These are phyloP conservation scores for Falco novaeseelandiae DNA, from an alignment of 2,797 vertebrate species.

Conservation along the genomic window DNA sequence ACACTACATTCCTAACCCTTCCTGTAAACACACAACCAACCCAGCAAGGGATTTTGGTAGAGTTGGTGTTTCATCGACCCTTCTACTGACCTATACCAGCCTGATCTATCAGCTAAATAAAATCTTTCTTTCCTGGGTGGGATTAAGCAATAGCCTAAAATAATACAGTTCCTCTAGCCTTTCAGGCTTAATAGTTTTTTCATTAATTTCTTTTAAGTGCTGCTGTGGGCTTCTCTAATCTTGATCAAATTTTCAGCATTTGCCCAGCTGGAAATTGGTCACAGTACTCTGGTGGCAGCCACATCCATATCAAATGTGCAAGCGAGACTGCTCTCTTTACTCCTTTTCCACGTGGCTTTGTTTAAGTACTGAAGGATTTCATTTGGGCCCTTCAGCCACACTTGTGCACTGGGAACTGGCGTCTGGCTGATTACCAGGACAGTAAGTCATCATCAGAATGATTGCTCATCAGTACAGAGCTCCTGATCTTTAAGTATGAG, in stretches of 20 bases:
- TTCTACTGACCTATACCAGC: neutral
- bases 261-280: neutral
- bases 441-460: neutral
- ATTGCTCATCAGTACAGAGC: neutral
- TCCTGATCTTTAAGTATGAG: neutral
- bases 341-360: neutral
- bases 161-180: neutral
- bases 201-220: neutral
- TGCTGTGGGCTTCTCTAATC: neutral
- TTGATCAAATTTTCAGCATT: neutral
- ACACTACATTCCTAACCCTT: neutral
- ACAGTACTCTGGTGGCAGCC: neutral
- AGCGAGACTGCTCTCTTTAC: neutral
- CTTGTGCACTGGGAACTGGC: neutral
- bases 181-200: neutral
- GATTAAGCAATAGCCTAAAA: neutral
- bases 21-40: neutral
- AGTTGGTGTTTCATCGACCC: neutral
- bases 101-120: neutral
- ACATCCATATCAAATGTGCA: neutral
- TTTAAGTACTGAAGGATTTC: neutral
- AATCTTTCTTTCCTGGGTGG: neutral
- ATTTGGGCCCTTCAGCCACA: neutral
- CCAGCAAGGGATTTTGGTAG: neutral
- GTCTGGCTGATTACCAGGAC: neutral